Base-by-base conservation (phyloP, 2,113 vertebrate genomes). In the Rhynchomys soricoides region DNA sequence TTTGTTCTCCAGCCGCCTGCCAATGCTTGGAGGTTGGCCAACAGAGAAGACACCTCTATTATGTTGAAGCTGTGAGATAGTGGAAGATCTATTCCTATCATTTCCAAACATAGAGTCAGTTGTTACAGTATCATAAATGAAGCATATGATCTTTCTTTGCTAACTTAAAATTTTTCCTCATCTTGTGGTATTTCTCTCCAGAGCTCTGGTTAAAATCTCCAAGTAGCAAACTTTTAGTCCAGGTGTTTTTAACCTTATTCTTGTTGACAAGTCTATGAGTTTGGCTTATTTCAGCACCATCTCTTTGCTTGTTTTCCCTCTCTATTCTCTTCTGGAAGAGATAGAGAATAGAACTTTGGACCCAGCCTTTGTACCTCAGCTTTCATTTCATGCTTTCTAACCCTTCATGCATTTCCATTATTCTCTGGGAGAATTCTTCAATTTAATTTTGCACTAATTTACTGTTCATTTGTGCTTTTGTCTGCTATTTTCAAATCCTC, bases 341-440 rank as follows among this genome's bases (percentile, higher is more conserved):
- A 68, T 11, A 13, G n/a, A 24, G 78, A 55, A 90, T 55, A 86
- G 7, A 93, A 91, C 11, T 75, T 86, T 16, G 50, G 50, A 6
- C 71, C n/a, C 29, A 92, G 79, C n/a, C 45, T 12, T 71, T 82
- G 6, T 7, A 5, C 31, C 45, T 82, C 57, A 92, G 50, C 50
- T 86, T 88, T 66, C 85, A 55, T 82, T 86, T 94, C 82, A 29
- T 85, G 62, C 78, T 74, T 93, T 87, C 79, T 92, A 87, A 91
- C 48, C 88, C 59, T 94, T 89, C 75, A 43, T 37, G 37, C 34
- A 73, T 91, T 89, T 50, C 31, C 77, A 90, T 52, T 85, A 75
- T 81, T 92, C 83, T 91, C 75, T 68, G 52, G 19, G 52, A 89
- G 13, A 89, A 94, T 82, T 59, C 31, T 96, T 85, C 43, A 59